Evolutionary conservation across 2,113 vertebrate species (phyloP), one percentile per base, ranked within the genome.

Genomic region (Tursiops truncatus): DNA sequence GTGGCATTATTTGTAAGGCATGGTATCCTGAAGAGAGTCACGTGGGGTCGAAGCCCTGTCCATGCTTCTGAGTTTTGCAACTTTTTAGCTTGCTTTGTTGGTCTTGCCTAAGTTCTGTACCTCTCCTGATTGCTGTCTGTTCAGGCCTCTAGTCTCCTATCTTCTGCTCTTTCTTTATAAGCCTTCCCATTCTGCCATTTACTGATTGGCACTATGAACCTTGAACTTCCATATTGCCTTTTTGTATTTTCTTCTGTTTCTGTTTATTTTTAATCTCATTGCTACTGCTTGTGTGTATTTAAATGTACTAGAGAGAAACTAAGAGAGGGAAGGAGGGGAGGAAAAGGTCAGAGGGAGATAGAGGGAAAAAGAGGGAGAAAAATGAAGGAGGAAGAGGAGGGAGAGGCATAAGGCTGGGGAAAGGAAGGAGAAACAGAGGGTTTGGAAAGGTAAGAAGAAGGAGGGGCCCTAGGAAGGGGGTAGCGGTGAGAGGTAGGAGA

Each of bases 191-290:
- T 93, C 76, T 91, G 23, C 38, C 50, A 5, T 17, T 84, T 93
- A 91, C 53, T 76, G 8, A 74, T 81, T 36, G 58, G 50, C 50
- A 65, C 1, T 88, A 4, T 84, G 41, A 91, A 91, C 13, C 41
- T 86, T 90, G 41, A 67, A 82, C 41, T 95, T 82, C 5, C 38
- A 17, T 91, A 79, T 50, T 94, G 25, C 23, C 4, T 87, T 87
- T 89, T 23, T 95, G 25, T 86, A 60, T 94, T 89, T 86, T 70
- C 60, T 74, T 73, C 10, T 93, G 18, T 83, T 93, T 62, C 60
- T 89, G 1, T 89, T 86, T 90, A 47, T 8, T 88, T 91, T 88
- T 81, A 74, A 80, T 97, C 26, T 84, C 23, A 65, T 85, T 68
- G 17, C 26, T 44, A 76, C 58, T 44, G 38, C 14, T 47, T 76